phyloP scores from a whole-genome alignment of 1,140 invertebrate species.

The Chrysopa pallens region DNA sequence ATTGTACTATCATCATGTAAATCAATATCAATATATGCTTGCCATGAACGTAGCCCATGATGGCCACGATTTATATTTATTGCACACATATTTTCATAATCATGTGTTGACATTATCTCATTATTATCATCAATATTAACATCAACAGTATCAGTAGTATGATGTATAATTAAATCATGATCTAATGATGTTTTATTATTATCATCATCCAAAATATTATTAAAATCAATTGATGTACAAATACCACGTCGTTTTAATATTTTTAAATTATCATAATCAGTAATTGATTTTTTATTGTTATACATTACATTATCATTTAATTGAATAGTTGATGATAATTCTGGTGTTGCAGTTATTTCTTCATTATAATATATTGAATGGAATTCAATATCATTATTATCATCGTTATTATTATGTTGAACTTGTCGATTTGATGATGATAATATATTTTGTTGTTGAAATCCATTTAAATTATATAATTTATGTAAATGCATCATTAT shows the following conservation, averaged over 20 bases:
- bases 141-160: conserved; percentile 1
- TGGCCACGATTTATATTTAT: conserved; percentile 37
- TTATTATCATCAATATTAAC: conserved; percentile 27
- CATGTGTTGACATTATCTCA: conserved; percentile 39
- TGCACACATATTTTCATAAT: conserved; percentile 49
- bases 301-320: too few relatives aligned
- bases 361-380: too few relatives aligned
- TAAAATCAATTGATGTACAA: background rate
- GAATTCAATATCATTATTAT: too few relatives aligned
- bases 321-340: too few relatives aligned
- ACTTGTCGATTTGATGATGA: too few relatives aligned
- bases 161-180: conserved; percentile 15
- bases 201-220: background rate
- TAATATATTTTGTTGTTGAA: too few relatives aligned
- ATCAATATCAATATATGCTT: conserved; percentile 43
- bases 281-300: too few relatives aligned
- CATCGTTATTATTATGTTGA: too few relatives aligned
- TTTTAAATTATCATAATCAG: background rate
- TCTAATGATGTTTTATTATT: conserved; percentile 7
- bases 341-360: too few relatives aligned
- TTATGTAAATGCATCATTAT: too few relatives aligned
- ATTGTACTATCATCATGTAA: conserved; percentile 40
- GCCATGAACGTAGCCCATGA: conserved; percentile 48
- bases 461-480: too few relatives aligned
- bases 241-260: background rate